Conservation (phyloP, 2,888 invertebrate genomes). For the Callinectes sapidus region DNA sequence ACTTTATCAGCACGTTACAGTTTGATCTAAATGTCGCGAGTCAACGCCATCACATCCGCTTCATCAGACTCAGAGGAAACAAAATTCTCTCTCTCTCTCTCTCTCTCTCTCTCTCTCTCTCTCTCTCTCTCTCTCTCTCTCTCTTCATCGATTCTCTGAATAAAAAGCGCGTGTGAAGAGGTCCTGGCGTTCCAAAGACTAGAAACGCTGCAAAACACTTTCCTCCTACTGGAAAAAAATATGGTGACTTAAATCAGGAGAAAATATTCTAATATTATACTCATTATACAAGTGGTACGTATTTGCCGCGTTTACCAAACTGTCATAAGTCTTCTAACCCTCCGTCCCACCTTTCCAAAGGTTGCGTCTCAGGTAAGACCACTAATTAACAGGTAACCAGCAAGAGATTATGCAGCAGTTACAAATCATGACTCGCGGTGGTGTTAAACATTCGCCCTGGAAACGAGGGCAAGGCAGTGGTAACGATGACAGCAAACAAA, state of each 20-base stretch:
- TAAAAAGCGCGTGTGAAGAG: background rate
- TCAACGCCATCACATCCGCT: background rate
- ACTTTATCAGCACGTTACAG: background rate
- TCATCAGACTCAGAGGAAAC: background rate
- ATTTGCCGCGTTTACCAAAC: background rate
- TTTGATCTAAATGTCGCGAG: constrained; percentile 2
- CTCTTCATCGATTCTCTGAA: background rate
- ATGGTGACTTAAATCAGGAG: background rate
- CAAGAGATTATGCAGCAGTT: background rate
- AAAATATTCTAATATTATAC: background rate
- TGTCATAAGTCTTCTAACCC: background rate
- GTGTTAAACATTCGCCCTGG: background rate
- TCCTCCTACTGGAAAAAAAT: background rate
- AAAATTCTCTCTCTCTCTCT: constrained; percentile 33
- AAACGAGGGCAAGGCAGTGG: background rate
- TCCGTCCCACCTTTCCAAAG: background rate
- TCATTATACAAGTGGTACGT: background rate
- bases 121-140: constrained; percentile 34
- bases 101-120: constrained; percentile 36
- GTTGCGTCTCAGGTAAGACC: constrained; percentile 1
- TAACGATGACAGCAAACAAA: background rate
- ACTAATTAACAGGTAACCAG: background rate
- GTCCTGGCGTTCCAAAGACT: background rate
- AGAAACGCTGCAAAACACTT: background rate
- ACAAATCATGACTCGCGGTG: background rate